Conservation (phyloP, 2,797 vertebrate species). For the Spizella passerina region DNA sequence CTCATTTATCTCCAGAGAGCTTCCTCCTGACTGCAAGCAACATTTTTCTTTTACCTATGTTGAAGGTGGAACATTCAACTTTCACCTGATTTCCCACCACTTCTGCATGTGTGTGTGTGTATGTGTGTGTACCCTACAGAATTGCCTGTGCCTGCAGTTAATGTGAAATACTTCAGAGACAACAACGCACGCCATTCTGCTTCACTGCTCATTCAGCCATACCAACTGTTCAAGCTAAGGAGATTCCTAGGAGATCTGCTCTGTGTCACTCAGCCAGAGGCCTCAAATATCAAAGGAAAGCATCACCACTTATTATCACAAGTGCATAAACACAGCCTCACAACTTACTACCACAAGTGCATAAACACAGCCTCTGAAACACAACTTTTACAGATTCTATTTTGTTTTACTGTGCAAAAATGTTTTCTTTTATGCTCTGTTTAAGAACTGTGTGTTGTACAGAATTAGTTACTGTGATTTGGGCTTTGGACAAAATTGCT, state of each 20-base stretch:
- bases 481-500: background rate
- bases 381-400: background rate
- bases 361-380: background rate
- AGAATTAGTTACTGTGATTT: background rate
- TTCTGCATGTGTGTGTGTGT: background rate
- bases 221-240: background rate
- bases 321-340: background rate
- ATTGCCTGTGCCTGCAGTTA: background rate
- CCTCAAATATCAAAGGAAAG: slow-evolving; percentile 20
- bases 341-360: background rate
- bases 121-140: background rate
- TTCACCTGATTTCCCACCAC: background rate
- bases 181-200: background rate
- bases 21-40: background rate
- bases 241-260: slow-evolving; percentile 12
- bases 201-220: background rate
- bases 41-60: background rate
- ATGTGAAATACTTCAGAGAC: background rate
- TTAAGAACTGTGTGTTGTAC: background rate
- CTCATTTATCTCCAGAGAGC: background rate
- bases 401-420: background rate
- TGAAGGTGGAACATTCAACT: background rate
- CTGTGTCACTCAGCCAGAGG: background rate
- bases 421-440: background rate
- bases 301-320: background rate